These are phyloP conservation scores for Cyphomyrus discorhynchus DNA, from an alignment of 2,113 vertebrate species.

Conservation along the genomic window DNA sequence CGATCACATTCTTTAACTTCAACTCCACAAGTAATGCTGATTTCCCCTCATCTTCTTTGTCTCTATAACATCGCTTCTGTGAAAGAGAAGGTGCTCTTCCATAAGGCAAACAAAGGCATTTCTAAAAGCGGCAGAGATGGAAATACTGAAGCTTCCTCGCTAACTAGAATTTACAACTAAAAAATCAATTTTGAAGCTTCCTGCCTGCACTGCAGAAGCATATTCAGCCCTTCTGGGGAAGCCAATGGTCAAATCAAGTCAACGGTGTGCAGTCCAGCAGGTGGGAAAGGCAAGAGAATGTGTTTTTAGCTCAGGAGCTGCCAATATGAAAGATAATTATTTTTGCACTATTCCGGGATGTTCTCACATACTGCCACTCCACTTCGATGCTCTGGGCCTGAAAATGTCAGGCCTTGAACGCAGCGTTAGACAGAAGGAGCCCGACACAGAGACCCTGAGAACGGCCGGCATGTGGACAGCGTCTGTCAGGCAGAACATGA, in stretches of 20 bases:
- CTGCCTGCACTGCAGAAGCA: neutral
- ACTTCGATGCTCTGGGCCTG: neutral
- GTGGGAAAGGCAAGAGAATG: neutral
- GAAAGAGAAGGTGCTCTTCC: neutral
- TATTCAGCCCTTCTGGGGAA: neutral
- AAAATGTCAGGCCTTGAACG: neutral
- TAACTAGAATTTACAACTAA: neutral
- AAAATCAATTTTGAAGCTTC: neutral
- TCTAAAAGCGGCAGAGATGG: neutral
- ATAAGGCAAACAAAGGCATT: neutral
- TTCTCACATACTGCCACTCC: neutral
- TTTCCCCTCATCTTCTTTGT: neutral
- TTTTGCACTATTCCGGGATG: neutral
- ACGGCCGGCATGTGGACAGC: neutral
- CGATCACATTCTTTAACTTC: constrained; percentile 31
- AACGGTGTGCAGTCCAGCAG: neutral
- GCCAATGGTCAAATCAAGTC: neutral
- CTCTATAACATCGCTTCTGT: neutral
- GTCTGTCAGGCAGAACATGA: neutral
- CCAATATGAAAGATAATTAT: neutral
- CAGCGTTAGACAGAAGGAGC: neutral
- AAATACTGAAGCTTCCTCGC: neutral
- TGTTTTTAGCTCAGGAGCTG: neutral
- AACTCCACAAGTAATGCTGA: neutral
- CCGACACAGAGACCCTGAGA: neutral